Evolutionary conservation across 2,888 invertebrate genomes (phyloP).

Genomic region (Amblyjoppa proteus): DNA sequence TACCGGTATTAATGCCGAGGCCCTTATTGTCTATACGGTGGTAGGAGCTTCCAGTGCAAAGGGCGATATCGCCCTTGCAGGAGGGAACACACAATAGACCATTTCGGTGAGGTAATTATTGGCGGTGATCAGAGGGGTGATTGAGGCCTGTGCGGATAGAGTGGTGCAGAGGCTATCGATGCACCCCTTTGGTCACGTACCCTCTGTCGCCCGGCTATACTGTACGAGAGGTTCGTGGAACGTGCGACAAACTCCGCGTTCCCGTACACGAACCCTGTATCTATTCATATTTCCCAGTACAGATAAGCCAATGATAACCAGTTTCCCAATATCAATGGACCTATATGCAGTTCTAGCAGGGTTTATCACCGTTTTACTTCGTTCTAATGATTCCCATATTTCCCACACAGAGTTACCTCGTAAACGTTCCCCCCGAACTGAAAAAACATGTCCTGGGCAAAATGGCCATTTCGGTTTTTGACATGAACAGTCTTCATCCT

Average conservation of each 20-base stretch:
- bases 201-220: background rate
- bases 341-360: background rate
- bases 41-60: constrained; percentile 1
- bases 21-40: background rate
- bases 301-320: constrained; percentile 1
- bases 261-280: background rate
- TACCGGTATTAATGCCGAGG: background rate
- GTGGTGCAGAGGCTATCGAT: constrained; percentile 46
- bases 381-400: too few species aligned
- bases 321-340: background rate
- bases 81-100: constrained; percentile 56
- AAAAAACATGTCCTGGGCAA: too few species aligned
- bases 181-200: constrained; percentile 35
- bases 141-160: constrained; percentile 20
- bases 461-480: too few species aligned
- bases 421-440: too few species aligned
- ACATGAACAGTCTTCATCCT: too few species aligned
- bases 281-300: background rate
- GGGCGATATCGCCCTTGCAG: constrained; percentile 38
- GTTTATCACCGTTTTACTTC: too few species aligned
- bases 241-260: background rate
- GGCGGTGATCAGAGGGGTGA: constrained; percentile 51
- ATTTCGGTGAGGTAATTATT: constrained; percentile 66
- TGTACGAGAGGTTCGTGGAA: constrained; percentile 4
- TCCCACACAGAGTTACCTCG: too few species aligned